Conservation (phyloP, 1,140 invertebrate species). For the Sipha flava region DNA sequence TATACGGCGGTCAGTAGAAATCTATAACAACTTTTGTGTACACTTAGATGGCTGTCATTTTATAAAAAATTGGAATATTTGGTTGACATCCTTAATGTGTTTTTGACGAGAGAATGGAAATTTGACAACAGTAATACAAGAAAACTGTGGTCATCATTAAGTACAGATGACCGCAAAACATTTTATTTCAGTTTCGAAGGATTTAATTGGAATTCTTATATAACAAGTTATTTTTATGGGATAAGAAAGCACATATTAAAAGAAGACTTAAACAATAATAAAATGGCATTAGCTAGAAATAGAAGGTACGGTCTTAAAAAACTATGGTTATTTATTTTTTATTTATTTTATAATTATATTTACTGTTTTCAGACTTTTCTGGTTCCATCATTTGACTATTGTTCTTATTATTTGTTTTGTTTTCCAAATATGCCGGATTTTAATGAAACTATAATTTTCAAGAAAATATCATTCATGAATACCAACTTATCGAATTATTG, state of each 20-base stretch:
- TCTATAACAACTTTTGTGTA: background rate
- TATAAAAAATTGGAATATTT: background rate
- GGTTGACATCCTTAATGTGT: background rate
- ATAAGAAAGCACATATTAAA: background rate
- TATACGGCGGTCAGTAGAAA: background rate
- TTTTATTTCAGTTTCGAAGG: background rate
- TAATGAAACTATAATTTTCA: no score
- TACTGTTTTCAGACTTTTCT: background rate
- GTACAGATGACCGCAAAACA: background rate
- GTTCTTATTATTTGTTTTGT: background rate
- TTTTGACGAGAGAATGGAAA: background rate
- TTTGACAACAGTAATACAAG: background rate
- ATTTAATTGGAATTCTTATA: background rate
- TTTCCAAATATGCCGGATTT: background rate
- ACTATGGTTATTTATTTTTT: background rate
- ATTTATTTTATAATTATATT: background rate
- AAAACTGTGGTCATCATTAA: background rate
- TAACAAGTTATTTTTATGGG: background rate
- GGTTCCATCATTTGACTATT: background rate
- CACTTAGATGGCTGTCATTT: background rate
- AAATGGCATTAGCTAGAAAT: background rate
- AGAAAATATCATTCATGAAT: no score
- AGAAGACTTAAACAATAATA: background rate
- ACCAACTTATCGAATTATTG: no score
- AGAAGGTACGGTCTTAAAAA: background rate